These are phyloP conservation scores for Phenganax marumi DNA, from an alignment of 92 coral and sea anemone genomes.

Conservation along the genomic window DNA sequence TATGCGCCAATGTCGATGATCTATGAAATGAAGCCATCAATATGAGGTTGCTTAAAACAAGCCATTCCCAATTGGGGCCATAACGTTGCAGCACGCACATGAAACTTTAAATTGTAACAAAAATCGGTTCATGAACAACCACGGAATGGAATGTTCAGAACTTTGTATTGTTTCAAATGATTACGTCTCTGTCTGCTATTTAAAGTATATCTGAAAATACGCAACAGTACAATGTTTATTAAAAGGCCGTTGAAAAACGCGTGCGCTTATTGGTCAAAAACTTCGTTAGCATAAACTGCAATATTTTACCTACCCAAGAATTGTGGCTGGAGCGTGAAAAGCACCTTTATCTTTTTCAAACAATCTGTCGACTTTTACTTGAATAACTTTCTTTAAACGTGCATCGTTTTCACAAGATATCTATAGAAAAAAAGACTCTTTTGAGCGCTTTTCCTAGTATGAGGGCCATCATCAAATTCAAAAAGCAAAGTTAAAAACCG, in stretches of 20 bases:
- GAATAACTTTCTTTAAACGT: slow-evolving; percentile 20
- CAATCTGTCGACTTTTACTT: slow-evolving; percentile 14
- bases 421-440: slow-evolving; percentile 1
- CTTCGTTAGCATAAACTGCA: too few species aligned
- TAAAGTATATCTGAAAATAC: too few species aligned
- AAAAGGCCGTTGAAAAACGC: too few species aligned
- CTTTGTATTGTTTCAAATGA: too few species aligned
- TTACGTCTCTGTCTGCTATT: too few species aligned
- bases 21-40: slow-evolving; percentile 23
- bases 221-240: too few species aligned
- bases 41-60: background rate
- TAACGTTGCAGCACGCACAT: too few species aligned
- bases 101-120: too few species aligned
- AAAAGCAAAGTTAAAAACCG: background rate
- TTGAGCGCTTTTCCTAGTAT: background rate
- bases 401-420: slow-evolving; percentile 46
- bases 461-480: background rate
- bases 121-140: too few species aligned
- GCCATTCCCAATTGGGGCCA: too few species aligned
- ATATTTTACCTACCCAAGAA: slow-evolving; percentile 54
- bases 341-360: slow-evolving; percentile 41
- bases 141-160: too few species aligned
- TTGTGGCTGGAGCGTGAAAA: slow-evolving; percentile 42
- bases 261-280: too few species aligned
- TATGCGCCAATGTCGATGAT: slow-evolving; percentile 71